Evolutionary conservation across 1,140 invertebrate species (phyloP).

Genomic region (Grapholita molesta): DNA sequence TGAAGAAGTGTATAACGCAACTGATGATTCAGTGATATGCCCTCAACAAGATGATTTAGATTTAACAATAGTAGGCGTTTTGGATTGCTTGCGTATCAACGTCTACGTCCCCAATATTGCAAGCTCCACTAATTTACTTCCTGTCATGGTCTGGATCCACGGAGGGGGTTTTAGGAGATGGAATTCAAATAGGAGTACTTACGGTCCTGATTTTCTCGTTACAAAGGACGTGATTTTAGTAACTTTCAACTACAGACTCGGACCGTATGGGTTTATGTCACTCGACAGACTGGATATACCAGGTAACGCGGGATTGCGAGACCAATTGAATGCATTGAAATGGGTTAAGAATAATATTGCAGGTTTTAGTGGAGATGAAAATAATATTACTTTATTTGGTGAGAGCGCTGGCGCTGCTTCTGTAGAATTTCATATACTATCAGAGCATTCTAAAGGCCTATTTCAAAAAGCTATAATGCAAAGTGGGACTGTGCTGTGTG

Average conservation of each 20-base stretch:
- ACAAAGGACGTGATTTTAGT: conserved; percentile 80
- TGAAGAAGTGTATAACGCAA: not conserved
- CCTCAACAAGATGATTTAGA: conserved; percentile 4
- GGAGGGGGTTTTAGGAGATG: conserved; percentile 82
- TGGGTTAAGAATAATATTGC: conserved; percentile 2
- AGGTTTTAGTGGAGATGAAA: not conserved
- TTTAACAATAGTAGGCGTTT: not conserved
- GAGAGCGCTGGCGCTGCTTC: conserved; percentile 5
- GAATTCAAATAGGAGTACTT: conserved; percentile 65
- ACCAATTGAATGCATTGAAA: not conserved
- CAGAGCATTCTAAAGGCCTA: not conserved
- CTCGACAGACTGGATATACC: not conserved
- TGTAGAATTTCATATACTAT: not conserved
- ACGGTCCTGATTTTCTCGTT: conserved; percentile 79
- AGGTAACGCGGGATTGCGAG: not conserved
- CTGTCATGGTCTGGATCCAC: conserved; percentile 81
- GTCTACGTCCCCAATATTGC: conserved; percentile 1
- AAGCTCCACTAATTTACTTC: not conserved
- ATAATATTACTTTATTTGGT: not conserved
- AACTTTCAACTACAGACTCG: conserved; percentile 78
- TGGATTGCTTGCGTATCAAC: conserved; percentile 17
- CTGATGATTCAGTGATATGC: not conserved
- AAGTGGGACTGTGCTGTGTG: not conserved
- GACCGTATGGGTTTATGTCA: not conserved
- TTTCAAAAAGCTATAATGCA: conserved; percentile 1